Base-by-base conservation (phyloP, 2,113 vertebrate species). In the Catharus bicknelli region DNA sequence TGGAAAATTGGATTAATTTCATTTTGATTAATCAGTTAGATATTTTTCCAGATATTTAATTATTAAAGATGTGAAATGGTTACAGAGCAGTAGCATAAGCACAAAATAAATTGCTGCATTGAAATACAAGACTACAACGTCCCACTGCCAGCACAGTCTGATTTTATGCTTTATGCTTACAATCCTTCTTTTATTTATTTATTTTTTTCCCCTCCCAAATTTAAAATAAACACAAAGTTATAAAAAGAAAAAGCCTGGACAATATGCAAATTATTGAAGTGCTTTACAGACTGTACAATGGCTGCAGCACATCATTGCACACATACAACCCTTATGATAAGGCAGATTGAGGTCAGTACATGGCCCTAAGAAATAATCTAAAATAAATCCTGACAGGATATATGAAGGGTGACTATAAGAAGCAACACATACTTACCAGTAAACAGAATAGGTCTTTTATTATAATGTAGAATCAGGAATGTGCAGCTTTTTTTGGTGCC, bases 291-390 rank as follows among this genome's bases (percentile, higher is more conserved):
- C 23, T 53, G 26, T 58, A 72, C n/a, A 75, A 48, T 50, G 67
- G n/a, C 11, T 90, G 78, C 61, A 72, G 57, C 86, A 48, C 61
- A 88, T 42, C 69, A 29, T 15, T 5, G 4, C 47, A 54, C 22
- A 70, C 13, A 38, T 32, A 70, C 7, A 81, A 42, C 30, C 82
- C 47, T 40, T 51, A 59, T 64, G 67, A 30, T 18, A 75, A 84
- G 80, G 86, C 92, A 95, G 83, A 90, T 68, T 93, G 73, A 95
- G 92, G 94, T 90, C 92, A 95, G 68, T 34, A 84, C n/a, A 84
- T 86, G 32, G 88, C 90, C 90, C 66, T 81, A 50, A 96, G 95
- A 90, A 94, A 96, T 32, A 93, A 84, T 25, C 43, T 68, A 96
- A 93, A 93, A 90, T 93, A 88, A 93, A 86, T 81, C 53, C 73